phyloP scores from a whole-genome alignment of 2,797 vertebrate species.

The Echiichthys vipera region DNA sequence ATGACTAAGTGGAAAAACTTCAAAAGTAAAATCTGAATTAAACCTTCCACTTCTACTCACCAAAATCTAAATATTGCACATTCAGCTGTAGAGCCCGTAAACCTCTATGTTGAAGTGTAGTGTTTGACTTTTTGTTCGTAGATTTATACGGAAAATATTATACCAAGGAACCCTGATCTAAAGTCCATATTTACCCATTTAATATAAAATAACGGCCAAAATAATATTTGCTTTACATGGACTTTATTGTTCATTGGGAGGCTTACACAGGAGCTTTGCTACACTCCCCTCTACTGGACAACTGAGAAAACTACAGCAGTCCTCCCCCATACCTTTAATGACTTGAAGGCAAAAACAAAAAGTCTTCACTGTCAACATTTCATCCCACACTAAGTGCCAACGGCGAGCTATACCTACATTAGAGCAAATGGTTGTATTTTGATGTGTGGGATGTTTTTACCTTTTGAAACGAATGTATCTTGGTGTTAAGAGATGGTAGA shows the following conservation, averaged over 20 bases:
- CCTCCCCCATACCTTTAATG: background rate
- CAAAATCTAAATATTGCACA: background rate
- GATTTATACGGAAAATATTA: too few relatives aligned
- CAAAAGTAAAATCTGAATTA: background rate
- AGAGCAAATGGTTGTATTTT: background rate
- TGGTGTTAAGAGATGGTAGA: background rate
- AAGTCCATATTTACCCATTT: too few relatives aligned
- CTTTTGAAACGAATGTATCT: slow-evolving; percentile 12
- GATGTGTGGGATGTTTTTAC: background rate
- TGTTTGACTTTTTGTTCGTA: background rate
- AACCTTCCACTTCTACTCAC: background rate
- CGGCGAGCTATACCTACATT: slow-evolving; percentile 37
- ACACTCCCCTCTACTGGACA: slow-evolving; percentile 55
- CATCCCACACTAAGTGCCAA: slow-evolving; percentile 53
- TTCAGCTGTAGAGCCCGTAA: background rate
- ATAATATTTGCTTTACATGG: too few relatives aligned
- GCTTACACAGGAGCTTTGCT: background rate
- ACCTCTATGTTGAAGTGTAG: background rate
- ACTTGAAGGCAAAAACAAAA: slow-evolving; percentile 13
- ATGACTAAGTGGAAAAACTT: background rate
- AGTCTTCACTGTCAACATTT: background rate
- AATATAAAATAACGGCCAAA: too few relatives aligned
- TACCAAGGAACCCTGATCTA: too few relatives aligned
- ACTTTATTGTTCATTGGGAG: background rate
- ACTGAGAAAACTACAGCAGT: slow-evolving; percentile 8